phyloP scores from a whole-genome alignment of 2,113 vertebrate genomes.

The Ardeotis arabs region DNA sequence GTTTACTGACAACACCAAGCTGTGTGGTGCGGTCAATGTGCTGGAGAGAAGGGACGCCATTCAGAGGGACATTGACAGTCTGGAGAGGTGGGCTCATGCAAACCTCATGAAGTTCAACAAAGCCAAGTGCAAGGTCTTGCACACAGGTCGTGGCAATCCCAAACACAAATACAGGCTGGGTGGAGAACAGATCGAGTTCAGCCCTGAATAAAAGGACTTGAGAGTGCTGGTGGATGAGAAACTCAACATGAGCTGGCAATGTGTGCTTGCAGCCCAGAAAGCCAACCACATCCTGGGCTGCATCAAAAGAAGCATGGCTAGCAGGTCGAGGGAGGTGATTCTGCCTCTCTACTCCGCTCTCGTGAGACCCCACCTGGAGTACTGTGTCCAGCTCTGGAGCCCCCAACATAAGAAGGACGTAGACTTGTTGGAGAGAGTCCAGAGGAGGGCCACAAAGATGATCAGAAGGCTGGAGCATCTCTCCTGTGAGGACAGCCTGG shows the following conservation, averaged over 20 bases:
- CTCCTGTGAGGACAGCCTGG: background rate
- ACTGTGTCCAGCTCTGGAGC: background rate
- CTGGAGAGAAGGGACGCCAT: no score
- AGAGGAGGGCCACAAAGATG: background rate
- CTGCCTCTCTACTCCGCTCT: background rate
- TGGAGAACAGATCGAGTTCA: background rate
- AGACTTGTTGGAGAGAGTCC: background rate
- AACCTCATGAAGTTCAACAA: no score
- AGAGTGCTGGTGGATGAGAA: background rate
- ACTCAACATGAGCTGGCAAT: background rate
- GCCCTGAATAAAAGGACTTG: background rate
- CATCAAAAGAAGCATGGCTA: rapidly evolving
- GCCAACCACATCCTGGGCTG: background rate
- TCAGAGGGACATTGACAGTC: no score
- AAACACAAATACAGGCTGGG: no score
- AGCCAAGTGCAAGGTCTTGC: no score
- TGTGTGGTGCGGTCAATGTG: no score
- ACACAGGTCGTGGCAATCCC: no score
- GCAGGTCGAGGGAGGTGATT: background rate
- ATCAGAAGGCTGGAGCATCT: background rate
- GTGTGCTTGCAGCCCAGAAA: background rate
- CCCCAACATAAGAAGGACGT: background rate
- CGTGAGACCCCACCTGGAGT: background rate
- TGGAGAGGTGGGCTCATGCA: no score
- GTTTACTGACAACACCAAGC: no score